These are phyloP conservation scores for Uropetala carovei DNA, from an alignment of 2,888 invertebrate species.

Conservation along the genomic window DNA sequence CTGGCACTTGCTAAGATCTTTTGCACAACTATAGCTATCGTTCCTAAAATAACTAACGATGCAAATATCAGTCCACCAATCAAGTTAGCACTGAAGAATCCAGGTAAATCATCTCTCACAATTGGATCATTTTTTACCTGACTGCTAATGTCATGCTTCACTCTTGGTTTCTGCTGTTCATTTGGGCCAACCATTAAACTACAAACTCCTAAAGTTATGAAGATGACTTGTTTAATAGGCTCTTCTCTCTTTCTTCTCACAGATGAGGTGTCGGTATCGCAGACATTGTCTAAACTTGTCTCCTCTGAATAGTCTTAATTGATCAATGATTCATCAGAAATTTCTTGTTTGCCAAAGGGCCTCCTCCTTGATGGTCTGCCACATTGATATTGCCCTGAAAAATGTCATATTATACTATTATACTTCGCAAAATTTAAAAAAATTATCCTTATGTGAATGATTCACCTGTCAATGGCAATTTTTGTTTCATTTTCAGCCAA, in stretches of 20 bases:
- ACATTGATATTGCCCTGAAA: slow-evolving; percentile 67
- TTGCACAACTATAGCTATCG: neutral
- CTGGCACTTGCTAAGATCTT: neutral
- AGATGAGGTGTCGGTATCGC: no score
- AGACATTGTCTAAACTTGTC: neutral
- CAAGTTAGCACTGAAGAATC: neutral
- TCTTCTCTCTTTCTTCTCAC: slow-evolving; percentile 67
- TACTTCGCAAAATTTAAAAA: no score
- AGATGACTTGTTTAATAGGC: slow-evolving; percentile 68
- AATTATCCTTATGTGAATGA: no score
- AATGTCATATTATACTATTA: neutral
- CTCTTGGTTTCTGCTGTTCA: slow-evolving; percentile 21
- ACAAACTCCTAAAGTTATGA: slow-evolving; percentile 69
- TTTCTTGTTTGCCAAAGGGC: slow-evolving; percentile 65
- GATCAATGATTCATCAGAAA: slow-evolving; percentile 68
- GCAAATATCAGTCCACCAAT: slow-evolving; percentile 21
- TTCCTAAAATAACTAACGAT: slow-evolving; percentile 44
- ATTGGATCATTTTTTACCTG: neutral
- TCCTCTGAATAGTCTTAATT: neutral
- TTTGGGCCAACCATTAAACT: slow-evolving; percentile 67
- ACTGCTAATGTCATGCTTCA: slow-evolving; percentile 15
- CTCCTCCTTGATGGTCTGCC: slow-evolving; percentile 65
- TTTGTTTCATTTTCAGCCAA: no score
- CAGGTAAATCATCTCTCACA: slow-evolving; percentile 1
- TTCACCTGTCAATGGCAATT: no score